phyloP scores from a whole-genome alignment of 1,140 invertebrate genomes.

The Fopius arisanus region DNA sequence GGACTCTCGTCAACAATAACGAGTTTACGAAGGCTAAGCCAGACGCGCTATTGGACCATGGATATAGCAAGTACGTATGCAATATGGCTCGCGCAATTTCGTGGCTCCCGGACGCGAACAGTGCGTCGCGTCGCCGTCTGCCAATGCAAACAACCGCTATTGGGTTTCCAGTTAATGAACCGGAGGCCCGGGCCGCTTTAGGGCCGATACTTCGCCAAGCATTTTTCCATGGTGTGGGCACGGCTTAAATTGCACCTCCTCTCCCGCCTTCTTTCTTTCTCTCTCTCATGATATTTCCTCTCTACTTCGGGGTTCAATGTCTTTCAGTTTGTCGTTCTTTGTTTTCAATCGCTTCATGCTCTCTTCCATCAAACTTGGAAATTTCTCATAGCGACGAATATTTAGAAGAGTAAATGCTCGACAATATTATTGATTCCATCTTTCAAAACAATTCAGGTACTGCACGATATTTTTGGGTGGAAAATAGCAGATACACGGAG shows the following conservation, averaged over 20 bases:
- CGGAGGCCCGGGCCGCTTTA: slow-evolving; percentile 37
- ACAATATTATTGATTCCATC: no score
- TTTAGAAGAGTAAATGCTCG: no score
- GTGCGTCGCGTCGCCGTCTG: slow-evolving; percentile 43
- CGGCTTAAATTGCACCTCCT: slow-evolving; percentile 53
- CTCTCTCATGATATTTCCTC: slow-evolving; percentile 19
- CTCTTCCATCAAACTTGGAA: neutral
- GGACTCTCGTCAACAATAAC: slow-evolving; percentile 31
- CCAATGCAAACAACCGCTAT: slow-evolving; percentile 58
- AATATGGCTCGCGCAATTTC: slow-evolving; percentile 57
- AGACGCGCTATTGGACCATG: slow-evolving; percentile 28
- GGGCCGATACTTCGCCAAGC: slow-evolving; percentile 45
- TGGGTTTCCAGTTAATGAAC: slow-evolving; percentile 59
- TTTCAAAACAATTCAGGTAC: no score
- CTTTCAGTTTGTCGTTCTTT: slow-evolving; percentile 15
- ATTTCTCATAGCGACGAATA: neutral
- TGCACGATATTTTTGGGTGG: no score
- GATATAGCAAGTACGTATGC: slow-evolving; percentile 38
- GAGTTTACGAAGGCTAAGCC: slow-evolving; percentile 27
- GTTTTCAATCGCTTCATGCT: slow-evolving; percentile 14
- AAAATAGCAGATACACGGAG: no score
- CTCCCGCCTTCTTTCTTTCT: neutral
- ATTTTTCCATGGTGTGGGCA: slow-evolving; percentile 50
- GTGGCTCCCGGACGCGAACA: slow-evolving; percentile 40
- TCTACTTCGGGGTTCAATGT: neutral